Evolutionary conservation across 37 sponge, comb jelly and placozoan species (phyloP), one percentile per base, ranked within the genome.

Genomic region (Spongia lamella): DNA sequence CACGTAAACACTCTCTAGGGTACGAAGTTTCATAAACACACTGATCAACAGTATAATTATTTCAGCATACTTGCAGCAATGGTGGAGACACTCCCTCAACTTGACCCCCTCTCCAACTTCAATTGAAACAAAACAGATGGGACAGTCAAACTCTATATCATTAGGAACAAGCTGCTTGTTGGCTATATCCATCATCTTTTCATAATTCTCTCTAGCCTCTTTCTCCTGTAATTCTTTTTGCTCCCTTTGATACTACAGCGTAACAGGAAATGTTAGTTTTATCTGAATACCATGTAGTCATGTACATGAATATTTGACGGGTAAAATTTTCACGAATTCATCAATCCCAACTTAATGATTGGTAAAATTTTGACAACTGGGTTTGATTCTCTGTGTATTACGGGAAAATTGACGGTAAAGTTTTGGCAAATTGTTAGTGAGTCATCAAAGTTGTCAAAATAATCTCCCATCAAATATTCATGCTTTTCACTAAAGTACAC

Each of bases 21-120:
- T n/a, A n/a, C n/a, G n/a, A n/a, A n/a, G n/a, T n/a, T n/a, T 15
- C 43, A 57, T 7, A 61, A 38, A 24, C 21, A 11, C 13, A 39
- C 38, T 34, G 4, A 7, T 6, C 4, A 33, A 61, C 17, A 68
- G 32, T 17, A 51, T 1, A 4, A 17, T 26, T 20, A 38, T 33
- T 36, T 13, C 15, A 6, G 29, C 92, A 72, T 62, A 93, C 94
- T 86, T 89, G 92, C 96, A 95, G 61, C 91, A 84, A 59, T 71
- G 54, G 58, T 95, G 96, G 38, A 95, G 69, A 60, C 96, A 95
- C 7, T 77, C 86, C n/a, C 84, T 83, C 27, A 95, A 58, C 24
- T 34, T 78, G 17, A 91, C 80, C 11, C 96, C 96, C 53, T 95
- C 96, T 34, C 96, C 96, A n/a, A 70, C 43, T 31, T 87, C 81